These are phyloP conservation scores for Oasisia sp. DNA, from an alignment of 2,888 invertebrate genomes.

Conservation along the genomic window DNA sequence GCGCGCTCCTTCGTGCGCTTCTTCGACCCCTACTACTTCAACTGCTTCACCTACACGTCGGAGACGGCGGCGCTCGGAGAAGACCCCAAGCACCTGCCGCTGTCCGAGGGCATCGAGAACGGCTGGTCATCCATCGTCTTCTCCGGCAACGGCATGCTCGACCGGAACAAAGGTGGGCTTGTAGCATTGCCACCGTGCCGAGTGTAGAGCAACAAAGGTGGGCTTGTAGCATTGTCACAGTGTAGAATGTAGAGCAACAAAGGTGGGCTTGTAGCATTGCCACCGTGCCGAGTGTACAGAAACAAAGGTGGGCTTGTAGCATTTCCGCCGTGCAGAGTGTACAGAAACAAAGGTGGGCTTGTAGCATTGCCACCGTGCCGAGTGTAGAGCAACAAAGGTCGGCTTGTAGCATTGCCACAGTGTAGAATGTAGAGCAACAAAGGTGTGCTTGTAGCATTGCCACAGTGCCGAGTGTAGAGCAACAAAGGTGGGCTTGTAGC, in stretches of 20 bases:
- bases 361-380: background rate
- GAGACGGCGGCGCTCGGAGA: background rate
- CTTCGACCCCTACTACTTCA: conserved; percentile 46
- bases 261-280: background rate
- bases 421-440: conserved; percentile 26
- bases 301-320: conserved; percentile 27
- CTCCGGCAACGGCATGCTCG: conserved; percentile 44
- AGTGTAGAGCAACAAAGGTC: conserved; percentile 27
- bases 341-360: conserved; percentile 32
- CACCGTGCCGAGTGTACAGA: conserved; percentile 13
- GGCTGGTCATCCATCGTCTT: conserved; percentile 45
- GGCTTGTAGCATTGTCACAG: background rate
- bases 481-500: conserved; percentile 27
- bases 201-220: background rate
- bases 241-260: conserved; percentile 26
- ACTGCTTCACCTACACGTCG: conserved; percentile 45
- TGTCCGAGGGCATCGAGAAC: conserved; percentile 39
- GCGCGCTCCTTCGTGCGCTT: conserved; percentile 34
- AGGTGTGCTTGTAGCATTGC: background rate
- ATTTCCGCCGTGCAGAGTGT: too few species aligned
- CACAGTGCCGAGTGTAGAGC: too few species aligned
- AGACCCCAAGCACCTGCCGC: conserved; percentile 23
- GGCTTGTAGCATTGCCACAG: background rate
- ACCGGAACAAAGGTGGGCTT: conserved; percentile 32
- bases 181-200: background rate